Evolutionary conservation across 2,888 invertebrate species (phyloP).

Genomic region (Agrilus mali): DNA sequence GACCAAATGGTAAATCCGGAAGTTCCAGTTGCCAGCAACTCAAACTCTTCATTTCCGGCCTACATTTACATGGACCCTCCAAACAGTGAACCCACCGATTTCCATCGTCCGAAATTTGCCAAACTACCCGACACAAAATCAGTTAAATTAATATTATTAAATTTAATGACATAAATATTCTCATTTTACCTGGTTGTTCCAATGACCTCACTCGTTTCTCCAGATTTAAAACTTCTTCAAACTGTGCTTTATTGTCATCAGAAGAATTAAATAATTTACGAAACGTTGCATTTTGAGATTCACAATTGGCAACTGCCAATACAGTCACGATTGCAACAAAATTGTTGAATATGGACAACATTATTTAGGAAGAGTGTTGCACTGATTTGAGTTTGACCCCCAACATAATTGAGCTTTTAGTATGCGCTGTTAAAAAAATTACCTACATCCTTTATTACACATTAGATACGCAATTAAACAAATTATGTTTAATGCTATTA

Average conservation of each 20-base stretch:
- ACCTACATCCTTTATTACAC: no score
- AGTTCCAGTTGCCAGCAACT: conserved; percentile 57
- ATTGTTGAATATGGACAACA: no score
- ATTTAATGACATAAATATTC: not conserved
- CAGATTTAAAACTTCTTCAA: conserved; percentile 37
- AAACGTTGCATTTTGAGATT: not conserved
- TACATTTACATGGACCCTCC: conserved; percentile 51
- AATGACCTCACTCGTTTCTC: conserved; percentile 54
- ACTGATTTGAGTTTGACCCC: no score
- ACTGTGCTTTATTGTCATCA: no score
- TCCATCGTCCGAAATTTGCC: conserved; percentile 46
- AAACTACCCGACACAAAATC: conserved; percentile 35
- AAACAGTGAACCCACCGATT: conserved; percentile 51
- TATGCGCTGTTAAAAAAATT: conserved; percentile 9
- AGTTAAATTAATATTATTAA: conserved; percentile 1
- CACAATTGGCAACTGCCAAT: not conserved
- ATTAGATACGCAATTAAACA: no score
- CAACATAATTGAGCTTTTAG: no score
- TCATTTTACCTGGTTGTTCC: conserved; percentile 49
- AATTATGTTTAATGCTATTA: no score
- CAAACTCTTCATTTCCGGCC: conserved; percentile 47
- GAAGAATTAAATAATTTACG: no score
- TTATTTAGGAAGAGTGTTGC: no score
- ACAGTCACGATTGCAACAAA: no score
- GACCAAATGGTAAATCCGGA: conserved; percentile 43